Evolutionary conservation across 2,113 vertebrate genomes (phyloP).

Genomic region (Elephantulus edwardii): DNA sequence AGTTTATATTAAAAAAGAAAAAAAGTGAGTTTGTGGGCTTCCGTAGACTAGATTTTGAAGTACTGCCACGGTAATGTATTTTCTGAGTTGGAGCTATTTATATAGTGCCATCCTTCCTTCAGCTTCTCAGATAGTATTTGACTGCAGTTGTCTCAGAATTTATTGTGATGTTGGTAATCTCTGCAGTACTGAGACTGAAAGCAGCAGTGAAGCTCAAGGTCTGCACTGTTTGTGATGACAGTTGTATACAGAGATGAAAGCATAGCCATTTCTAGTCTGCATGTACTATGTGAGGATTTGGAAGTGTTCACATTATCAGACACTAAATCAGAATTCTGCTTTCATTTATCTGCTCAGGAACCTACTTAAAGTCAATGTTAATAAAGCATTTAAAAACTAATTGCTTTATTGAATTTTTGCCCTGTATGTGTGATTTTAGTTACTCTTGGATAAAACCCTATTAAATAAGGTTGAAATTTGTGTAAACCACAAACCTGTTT

Average conservation of each 20-base stretch:
- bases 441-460: neutral
- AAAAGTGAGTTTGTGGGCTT: neutral
- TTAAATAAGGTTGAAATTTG: neutral
- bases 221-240: neutral
- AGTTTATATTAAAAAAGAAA: neutral
- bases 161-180: neutral
- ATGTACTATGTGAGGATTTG: neutral
- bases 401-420: neutral
- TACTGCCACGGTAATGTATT: neutral
- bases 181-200: neutral
- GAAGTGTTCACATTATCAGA: neutral
- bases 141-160: neutral
- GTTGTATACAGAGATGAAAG: neutral
- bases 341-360: neutral
- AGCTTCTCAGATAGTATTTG: neutral
- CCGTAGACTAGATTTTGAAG: conserved; percentile 1
- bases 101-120: neutral
- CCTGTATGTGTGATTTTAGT: neutral
- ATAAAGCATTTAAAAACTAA: conserved; percentile 36
- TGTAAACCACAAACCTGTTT: too few relatives aligned
- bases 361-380: neutral
- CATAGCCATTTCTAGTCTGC: neutral
- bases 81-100: neutral
- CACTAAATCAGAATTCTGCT: neutral
- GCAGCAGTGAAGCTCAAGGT: neutral